Evolutionary conservation across 2,113 vertebrate species (phyloP), one percentile per base, ranked within the genome.

Genomic region (Oncorhynchus nerka): DNA sequence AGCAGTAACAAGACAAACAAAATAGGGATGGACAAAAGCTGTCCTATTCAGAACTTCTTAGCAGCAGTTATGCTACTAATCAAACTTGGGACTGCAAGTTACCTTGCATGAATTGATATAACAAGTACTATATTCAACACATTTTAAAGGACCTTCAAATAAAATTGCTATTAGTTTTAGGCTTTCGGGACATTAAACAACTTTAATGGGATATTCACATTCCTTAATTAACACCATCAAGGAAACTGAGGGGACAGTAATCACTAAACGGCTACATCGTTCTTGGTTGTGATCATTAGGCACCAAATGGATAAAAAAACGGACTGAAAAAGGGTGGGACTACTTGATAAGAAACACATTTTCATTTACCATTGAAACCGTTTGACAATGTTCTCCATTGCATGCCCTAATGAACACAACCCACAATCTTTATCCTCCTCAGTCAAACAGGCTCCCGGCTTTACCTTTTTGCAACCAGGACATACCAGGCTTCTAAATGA

Each of bases 1-100:
- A 86, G 83, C 87, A 88, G 85, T 85, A 79, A 75, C 70, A 79
- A 61, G 34, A 75, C 49, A 73, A 68, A 26, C 72, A 75, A 84
- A 79, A 76, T 78, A 75, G 68, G 61, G 76, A 79, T 80, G 71
- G 71, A 85, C 59, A 70, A 55, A 71, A 83, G 68, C 66, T 34
- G 66, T 83, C 71, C 78, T 71, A 28, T 24, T 11, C n/a, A 22
- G 12, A 71, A 72, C 24, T 68, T 73, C 30, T 71, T 70, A 82
- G 78, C 76, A 84, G 78, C 80, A 68, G 28, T 34, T 75, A 68
- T 75, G 71, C 72, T 71, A 11, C n/a, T 22, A 3, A 6, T 64
- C 6, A 30, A 66, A 26, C 64, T n/a, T 62, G 45, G 48, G 68
- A 71, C 65, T 70, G 51, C 49, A 68, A 61, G 65, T 49, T 79